These are phyloP conservation scores for Chouioia cunea DNA, from an alignment of 2,888 invertebrate species.

Conservation along the genomic window DNA sequence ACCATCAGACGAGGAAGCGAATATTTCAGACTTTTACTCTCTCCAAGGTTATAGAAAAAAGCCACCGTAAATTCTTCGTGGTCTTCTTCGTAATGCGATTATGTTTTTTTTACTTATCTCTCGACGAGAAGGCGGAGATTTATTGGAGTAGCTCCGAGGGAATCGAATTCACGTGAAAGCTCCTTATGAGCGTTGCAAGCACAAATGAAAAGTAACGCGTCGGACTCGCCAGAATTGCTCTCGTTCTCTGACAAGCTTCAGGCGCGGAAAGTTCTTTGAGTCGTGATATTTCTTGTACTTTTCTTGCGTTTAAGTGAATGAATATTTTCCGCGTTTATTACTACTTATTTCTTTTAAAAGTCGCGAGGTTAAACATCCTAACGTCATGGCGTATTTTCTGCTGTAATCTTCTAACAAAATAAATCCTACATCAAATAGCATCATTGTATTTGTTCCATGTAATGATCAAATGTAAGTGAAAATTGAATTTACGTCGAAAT, in stretches of 20 bases:
- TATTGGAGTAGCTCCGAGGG: conserved; percentile 38
- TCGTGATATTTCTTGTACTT: conserved; percentile 3
- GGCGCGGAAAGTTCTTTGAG: conserved; percentile 6
- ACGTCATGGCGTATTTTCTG: too few relatives aligned
- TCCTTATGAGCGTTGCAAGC: conserved; percentile 41
- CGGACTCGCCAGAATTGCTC: not conserved
- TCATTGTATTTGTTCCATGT: too few relatives aligned
- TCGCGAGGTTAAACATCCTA: too few relatives aligned
- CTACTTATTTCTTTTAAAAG: not conserved
- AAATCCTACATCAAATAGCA: too few relatives aligned
- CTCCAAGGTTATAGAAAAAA: conserved; percentile 19
- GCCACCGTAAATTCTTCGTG: conserved; percentile 48
- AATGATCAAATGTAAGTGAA: too few relatives aligned
- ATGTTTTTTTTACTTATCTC: conserved; percentile 40
- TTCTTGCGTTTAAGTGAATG: not conserved
- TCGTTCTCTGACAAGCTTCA: conserved; percentile 25
- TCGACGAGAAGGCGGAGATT: conserved; percentile 32
- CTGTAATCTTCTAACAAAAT: too few relatives aligned
- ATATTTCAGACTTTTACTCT: conserved; percentile 38
- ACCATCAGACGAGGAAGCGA: not conserved
- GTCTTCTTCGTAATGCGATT: conserved; percentile 47
- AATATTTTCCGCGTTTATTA: conserved; percentile 2
- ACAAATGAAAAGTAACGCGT: conserved; percentile 49
- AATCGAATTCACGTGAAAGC: conserved; percentile 47
- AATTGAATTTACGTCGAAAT: too few relatives aligned